These are phyloP conservation scores for Gymnarchus niloticus DNA, from an alignment of 2,113 vertebrate species.

Conservation along the genomic window DNA sequence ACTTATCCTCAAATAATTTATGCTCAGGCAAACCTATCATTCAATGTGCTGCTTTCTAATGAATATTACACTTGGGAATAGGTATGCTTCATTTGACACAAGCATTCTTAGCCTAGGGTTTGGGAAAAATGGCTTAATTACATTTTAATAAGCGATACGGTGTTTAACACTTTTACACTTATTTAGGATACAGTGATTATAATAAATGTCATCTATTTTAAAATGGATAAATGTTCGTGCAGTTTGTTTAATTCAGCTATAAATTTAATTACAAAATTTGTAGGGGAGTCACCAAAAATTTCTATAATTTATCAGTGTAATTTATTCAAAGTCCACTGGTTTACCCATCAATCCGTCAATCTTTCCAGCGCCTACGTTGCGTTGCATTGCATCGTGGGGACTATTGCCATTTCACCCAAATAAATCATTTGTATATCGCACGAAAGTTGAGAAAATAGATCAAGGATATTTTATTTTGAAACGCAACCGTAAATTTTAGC, in stretches of 20 bases:
- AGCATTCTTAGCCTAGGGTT: not conserved
- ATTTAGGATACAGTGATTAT: not conserved
- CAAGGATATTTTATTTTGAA: not conserved
- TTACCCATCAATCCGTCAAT: not conserved
- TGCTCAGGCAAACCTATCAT: too few species aligned
- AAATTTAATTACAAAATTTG: not conserved
- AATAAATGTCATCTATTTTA: too few species aligned
- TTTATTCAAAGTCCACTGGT: not conserved
- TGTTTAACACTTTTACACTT: not conserved
- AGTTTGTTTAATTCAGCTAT: not conserved
- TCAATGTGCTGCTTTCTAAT: not conserved
- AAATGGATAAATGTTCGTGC: not conserved
- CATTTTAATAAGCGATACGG: not conserved
- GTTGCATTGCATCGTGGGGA: too few species aligned
- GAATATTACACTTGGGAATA: not conserved
- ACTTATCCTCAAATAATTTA: not conserved
- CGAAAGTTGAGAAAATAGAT: not conserved
- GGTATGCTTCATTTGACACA: not conserved
- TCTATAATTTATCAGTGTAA: not conserved
- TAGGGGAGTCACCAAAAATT: not conserved
- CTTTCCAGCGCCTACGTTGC: too few species aligned
- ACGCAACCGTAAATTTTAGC: not conserved
- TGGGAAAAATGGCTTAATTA: not conserved
- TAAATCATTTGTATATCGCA: not conserved
- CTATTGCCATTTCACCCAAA: too few species aligned